Conservation (phyloP, 2,113 vertebrate species). For the Physeter macrocephalus region DNA sequence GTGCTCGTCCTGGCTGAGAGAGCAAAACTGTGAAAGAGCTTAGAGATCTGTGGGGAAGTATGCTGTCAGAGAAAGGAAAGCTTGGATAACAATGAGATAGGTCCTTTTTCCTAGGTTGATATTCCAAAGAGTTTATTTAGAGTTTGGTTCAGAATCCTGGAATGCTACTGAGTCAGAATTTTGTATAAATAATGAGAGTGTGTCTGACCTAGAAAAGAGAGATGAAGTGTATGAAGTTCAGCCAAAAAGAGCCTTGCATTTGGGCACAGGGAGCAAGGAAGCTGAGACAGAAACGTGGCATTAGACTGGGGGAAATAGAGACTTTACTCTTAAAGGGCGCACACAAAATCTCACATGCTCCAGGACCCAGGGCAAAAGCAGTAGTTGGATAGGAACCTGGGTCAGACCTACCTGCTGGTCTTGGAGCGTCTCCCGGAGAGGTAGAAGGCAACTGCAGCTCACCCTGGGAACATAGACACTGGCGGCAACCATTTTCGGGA, state of each 20-base stretch:
- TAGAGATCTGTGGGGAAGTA: not conserved
- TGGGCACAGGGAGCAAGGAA: not conserved
- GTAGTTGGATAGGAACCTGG: not conserved
- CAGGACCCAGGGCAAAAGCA: not conserved
- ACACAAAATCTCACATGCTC: not conserved
- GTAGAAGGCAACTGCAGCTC: not conserved
- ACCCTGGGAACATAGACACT: not conserved
- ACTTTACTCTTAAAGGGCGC: not conserved
- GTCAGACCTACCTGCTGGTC: not conserved
- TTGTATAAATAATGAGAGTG: constrained; percentile 37
- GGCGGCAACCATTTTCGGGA: not conserved
- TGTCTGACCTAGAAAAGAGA: constrained; percentile 35
- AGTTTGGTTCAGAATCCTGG: constrained; percentile 29
- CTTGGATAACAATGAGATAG: constrained; percentile 39
- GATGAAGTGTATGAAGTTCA: not conserved
- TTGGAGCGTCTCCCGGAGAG: not conserved
- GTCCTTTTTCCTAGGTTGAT: not conserved
- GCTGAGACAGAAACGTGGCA: not conserved
- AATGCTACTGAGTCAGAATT: constrained; percentile 37
- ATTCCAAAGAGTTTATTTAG: constrained; percentile 6
- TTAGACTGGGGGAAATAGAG: not conserved
- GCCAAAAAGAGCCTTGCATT: not conserved
- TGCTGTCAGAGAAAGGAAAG: not conserved
- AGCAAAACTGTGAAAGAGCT: not conserved
- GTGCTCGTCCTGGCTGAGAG: not conserved